phyloP scores from a whole-genome alignment of 37 sponge, comb jelly and placozoan species.

The Halisarca cf. caerulea region DNA sequence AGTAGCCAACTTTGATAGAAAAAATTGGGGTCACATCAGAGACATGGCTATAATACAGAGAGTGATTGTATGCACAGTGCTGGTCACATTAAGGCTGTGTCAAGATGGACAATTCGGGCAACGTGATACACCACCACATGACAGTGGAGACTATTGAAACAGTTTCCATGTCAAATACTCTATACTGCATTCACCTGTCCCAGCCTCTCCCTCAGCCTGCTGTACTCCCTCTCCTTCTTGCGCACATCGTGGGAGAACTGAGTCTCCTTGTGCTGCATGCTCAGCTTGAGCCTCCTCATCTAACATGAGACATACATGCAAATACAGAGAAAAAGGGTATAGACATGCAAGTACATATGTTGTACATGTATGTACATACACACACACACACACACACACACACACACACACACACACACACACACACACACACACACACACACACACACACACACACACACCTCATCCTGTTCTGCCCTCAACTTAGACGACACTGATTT shows the following conservation, averaged over 20 bases:
- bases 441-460: constrained; percentile 10
- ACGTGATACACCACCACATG: no score
- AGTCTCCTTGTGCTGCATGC: constrained; percentile 78
- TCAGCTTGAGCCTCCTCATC: constrained; percentile 56
- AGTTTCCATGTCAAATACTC: no score
- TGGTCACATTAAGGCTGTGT: no score
- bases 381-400: background rate
- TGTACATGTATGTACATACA: background rate
- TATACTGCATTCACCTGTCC: constrained; percentile 59
- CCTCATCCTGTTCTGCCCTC: constrained; percentile 68
- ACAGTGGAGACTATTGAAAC: no score
- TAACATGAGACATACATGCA: background rate
- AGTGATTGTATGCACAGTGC: no score
- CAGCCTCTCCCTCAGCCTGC: constrained; percentile 63
- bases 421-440: constrained; percentile 24
- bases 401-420: constrained; percentile 6
- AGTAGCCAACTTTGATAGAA: no score
- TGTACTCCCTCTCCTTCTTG: constrained; percentile 77
- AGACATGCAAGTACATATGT: background rate
- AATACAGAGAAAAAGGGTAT: background rate
- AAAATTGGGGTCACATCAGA: no score
- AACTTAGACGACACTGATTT: constrained; percentile 47
- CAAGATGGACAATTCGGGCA: no score
- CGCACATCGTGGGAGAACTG: constrained; percentile 68
- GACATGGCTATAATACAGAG: no score